phyloP scores from a whole-genome alignment of 2,113 vertebrate species.

The Oncorhynchus kisutch region DNA sequence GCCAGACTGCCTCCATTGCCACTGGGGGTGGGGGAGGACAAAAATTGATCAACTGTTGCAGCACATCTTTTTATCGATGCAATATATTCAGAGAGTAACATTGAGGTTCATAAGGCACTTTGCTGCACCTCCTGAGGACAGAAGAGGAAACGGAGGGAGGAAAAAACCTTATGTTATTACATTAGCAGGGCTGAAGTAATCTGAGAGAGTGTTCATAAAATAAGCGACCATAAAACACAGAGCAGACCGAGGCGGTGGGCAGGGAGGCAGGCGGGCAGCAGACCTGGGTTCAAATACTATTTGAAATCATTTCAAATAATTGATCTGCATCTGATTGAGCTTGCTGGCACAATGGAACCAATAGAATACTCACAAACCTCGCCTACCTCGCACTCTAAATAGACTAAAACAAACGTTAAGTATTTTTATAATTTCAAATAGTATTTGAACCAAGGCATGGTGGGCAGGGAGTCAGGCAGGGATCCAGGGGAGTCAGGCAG shows the following conservation, averaged over 20 bases:
- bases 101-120: not conserved
- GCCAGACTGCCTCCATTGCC: not conserved
- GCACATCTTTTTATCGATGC: slow-evolving; percentile 4
- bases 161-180: slow-evolving; percentile 9
- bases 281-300: not conserved
- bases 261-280: not conserved
- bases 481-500: not conserved
- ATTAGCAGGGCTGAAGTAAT: slow-evolving; percentile 13
- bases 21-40: not conserved
- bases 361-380: not conserved
- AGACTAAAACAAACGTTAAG: too few species aligned
- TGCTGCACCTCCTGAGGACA: not conserved
- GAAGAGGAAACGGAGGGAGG: not conserved
- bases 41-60: not conserved
- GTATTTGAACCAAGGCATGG: too few species aligned
- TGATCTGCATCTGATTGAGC: not conserved
- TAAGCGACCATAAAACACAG: slow-evolving; percentile 1
- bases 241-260: not conserved
- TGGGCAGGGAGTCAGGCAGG: not conserved
- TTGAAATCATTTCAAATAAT: too few species aligned
- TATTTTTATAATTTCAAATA: too few species aligned
- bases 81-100: not conserved
- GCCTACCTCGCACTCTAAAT: too few species aligned
- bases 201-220: slow-evolving; percentile 18
- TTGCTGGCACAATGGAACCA: not conserved